phyloP scores from a whole-genome alignment of 2,888 invertebrate genomes.

The Choristoneura rosaceana region DNA sequence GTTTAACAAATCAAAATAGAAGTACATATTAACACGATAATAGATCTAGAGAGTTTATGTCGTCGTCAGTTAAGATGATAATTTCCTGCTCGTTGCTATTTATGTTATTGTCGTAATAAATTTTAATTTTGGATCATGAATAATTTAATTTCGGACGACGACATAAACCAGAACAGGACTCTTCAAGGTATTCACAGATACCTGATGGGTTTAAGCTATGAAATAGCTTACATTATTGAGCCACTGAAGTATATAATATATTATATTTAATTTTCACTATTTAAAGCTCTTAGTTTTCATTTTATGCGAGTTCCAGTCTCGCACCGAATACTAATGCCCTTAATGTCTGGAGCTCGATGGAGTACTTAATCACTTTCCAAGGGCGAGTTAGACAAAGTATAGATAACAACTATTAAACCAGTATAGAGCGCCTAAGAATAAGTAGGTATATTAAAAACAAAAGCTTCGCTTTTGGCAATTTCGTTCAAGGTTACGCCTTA shows the following conservation, averaged over 20 bases:
- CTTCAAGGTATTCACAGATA: slow-evolving; percentile 20
- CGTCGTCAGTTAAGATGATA: slow-evolving; percentile 54
- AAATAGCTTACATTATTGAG: slow-evolving; percentile 81
- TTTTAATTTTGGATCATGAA: slow-evolving; percentile 69
- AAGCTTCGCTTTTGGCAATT: slow-evolving; percentile 80
- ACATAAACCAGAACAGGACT: slow-evolving; percentile 60
- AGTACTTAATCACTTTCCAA: not conserved
- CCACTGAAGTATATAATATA: slow-evolving; percentile 80
- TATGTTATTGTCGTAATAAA: slow-evolving; percentile 64
- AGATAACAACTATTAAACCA: slow-evolving; percentile 73
- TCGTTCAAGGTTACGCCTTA: slow-evolving; percentile 57
- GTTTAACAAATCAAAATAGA: slow-evolving; percentile 44
- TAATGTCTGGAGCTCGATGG: slow-evolving; percentile 43
- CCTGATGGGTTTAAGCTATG: slow-evolving; percentile 74
- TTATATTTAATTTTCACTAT: slow-evolving; percentile 82
- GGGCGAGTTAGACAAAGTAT: slow-evolving; percentile 43
- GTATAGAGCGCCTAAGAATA: slow-evolving; percentile 74
- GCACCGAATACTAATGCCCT: slow-evolving; percentile 75
- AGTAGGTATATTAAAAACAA: slow-evolving; percentile 70
- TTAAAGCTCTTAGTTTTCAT: slow-evolving; percentile 86
- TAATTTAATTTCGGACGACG: slow-evolving; percentile 73
- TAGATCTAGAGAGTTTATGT: slow-evolving; percentile 53
- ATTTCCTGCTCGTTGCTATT: slow-evolving; percentile 43
- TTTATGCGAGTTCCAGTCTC: slow-evolving; percentile 74
- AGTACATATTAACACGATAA: slow-evolving; percentile 47